phyloP scores from a whole-genome alignment of 23 tunicate genomes.

The Styela clava region DNA sequence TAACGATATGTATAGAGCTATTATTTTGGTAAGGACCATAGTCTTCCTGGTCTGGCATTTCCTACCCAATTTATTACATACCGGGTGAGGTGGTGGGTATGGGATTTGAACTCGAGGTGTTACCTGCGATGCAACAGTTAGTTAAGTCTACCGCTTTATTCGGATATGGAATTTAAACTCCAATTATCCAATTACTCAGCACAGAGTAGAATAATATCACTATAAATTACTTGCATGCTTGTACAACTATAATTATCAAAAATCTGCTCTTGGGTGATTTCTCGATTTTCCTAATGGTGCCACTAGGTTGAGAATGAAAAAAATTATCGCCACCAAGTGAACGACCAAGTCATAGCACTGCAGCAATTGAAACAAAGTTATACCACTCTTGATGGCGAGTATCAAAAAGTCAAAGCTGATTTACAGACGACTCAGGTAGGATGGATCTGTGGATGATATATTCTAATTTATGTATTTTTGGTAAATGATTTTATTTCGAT shows the following conservation, averaged over 20 bases:
- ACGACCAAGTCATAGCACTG: slow-evolving; percentile 29
- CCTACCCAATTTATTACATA: too few species aligned
- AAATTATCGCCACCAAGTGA: slow-evolving; percentile 32
- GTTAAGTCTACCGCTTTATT: too few species aligned
- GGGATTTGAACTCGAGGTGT: too few species aligned
- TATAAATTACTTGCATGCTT: slow-evolving; percentile 17
- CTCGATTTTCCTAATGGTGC: slow-evolving; percentile 26
- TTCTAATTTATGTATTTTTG: background rate
- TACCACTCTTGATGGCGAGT: slow-evolving; percentile 37
- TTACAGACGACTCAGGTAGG: slow-evolving; percentile 56
- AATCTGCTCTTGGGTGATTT: slow-evolving; percentile 4
- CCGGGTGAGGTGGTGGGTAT: too few species aligned
- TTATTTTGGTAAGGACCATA: too few species aligned
- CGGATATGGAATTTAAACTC: too few species aligned
- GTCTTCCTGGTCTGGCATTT: too few species aligned
- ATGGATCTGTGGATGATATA: background rate
- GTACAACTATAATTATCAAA: background rate
- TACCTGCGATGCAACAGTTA: too few species aligned
- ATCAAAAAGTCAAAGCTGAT: slow-evolving; percentile 46
- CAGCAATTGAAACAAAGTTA: slow-evolving; percentile 27
- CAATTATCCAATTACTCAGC: too few species aligned
- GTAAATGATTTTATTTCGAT: background rate
- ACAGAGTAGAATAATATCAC: too few species aligned
- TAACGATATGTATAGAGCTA: too few species aligned
- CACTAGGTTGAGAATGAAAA: slow-evolving; percentile 48